These are phyloP conservation scores for Nymphicus hollandicus DNA, from an alignment of 2,113 vertebrate genomes.

Conservation along the genomic window DNA sequence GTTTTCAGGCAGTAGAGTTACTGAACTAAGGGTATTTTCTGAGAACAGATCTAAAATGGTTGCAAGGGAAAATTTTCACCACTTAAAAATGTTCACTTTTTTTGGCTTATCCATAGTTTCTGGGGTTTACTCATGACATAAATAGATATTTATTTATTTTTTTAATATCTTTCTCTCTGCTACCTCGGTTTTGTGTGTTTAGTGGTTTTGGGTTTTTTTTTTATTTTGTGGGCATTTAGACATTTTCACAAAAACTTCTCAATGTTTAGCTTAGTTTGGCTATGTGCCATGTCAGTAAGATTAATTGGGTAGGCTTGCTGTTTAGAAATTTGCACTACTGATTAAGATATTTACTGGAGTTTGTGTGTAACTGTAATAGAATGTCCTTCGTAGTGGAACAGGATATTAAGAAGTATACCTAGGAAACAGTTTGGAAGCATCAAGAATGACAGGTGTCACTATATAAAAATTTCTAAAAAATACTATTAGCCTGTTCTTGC, in stretches of 20 bases:
- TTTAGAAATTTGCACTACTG: neutral
- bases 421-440: neutral
- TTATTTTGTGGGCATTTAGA: neutral
- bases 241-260: neutral
- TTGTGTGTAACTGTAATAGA: neutral
- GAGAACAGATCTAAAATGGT: neutral
- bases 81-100: neutral
- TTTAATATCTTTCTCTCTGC: neutral
- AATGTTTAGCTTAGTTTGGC: neutral
- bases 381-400: neutral
- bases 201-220: too few relatives aligned
- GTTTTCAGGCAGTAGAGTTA: neutral
- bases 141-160: neutral
- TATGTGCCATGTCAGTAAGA: neutral
- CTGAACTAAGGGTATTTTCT: neutral
- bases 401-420: neutral
- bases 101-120: neutral
- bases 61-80: neutral
- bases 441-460: neutral
- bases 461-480: neutral
- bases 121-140: neutral
- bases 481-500: neutral
- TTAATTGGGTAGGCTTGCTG: neutral
- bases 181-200: neutral
- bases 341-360: neutral